phyloP scores from a whole-genome alignment of 2,113 vertebrate genomes.

The Azemiops feae region DNA sequence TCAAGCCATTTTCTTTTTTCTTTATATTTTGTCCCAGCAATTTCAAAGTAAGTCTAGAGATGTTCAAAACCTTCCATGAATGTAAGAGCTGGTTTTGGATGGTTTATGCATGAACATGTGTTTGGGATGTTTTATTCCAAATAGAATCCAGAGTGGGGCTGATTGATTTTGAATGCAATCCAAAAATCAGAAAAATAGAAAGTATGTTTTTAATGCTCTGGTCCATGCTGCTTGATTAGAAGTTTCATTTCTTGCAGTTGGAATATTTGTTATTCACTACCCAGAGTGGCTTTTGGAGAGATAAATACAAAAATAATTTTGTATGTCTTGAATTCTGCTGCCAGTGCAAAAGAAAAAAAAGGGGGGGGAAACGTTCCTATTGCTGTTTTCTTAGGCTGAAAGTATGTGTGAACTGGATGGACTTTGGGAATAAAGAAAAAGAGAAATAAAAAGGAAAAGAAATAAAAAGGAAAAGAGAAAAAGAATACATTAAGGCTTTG shows the following conservation, averaged over 20 bases:
- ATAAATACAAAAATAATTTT: neutral
- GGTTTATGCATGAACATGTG: neutral
- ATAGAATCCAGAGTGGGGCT: neutral
- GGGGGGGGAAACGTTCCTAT: neutral
- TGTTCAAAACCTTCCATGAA: neutral
- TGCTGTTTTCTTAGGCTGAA: neutral
- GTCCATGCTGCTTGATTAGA: neutral
- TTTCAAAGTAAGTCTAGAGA: neutral
- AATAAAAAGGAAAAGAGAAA: neutral
- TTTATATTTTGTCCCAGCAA: neutral
- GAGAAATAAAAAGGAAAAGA: neutral
- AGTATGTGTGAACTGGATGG: neutral
- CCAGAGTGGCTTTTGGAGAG: neutral
- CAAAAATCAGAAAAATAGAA: neutral
- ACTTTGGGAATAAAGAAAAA: neutral
- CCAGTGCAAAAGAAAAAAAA: neutral
- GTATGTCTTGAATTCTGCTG: neutral
- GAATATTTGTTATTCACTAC: neutral
- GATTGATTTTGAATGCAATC: neutral
- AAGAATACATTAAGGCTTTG: neutral
- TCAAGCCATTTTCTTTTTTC: too few relatives aligned
- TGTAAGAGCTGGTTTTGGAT: neutral
- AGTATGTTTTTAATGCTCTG: neutral
- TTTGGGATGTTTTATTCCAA: neutral
- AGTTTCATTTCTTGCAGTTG: neutral